A percentile compares a stretch with the other conserved stretches of the same genome.
phyloP scores from a whole-genome alignment of 2,888 invertebrate species.

The Drosophila antonietae region DNA sequence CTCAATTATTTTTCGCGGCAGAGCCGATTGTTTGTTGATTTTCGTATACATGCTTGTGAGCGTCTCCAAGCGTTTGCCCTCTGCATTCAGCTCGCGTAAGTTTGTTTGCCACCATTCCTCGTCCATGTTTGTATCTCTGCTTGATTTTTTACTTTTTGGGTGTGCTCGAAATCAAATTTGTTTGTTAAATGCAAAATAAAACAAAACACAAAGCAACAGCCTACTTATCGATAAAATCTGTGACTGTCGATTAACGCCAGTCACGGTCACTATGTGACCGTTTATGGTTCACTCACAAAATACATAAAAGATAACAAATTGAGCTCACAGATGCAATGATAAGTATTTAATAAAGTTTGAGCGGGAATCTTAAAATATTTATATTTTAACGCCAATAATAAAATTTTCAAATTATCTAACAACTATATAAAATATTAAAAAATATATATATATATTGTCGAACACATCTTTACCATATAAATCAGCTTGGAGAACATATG shows the following conservation, averaged over 20 bases:
- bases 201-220: slow-evolving; percentile 6
- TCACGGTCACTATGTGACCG: slow-evolving; percentile 44
- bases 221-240: slow-evolving; percentile 21
- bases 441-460: background rate
- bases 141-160: background rate
- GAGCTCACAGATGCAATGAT: too few relatives aligned
- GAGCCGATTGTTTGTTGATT: slow-evolving; percentile 82
- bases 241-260: slow-evolving; percentile 30
- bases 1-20: slow-evolving; percentile 84
- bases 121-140: slow-evolving; percentile 61
- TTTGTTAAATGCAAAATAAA: background rate
- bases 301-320: background rate
- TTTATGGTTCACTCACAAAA: background rate
- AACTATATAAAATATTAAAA: background rate
- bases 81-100: slow-evolving; percentile 84
- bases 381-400: background rate
- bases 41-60: slow-evolving; percentile 85
- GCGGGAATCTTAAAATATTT: background rate
- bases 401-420: background rate
- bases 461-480: too few relatives aligned
- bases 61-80: slow-evolving; percentile 84
- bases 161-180: background rate
- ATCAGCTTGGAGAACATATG: background rate
- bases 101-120: slow-evolving; percentile 85
- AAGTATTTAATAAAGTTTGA: background rate